phyloP scores from a whole-genome alignment of 1,140 invertebrate genomes.

The Achroia grisella region DNA sequence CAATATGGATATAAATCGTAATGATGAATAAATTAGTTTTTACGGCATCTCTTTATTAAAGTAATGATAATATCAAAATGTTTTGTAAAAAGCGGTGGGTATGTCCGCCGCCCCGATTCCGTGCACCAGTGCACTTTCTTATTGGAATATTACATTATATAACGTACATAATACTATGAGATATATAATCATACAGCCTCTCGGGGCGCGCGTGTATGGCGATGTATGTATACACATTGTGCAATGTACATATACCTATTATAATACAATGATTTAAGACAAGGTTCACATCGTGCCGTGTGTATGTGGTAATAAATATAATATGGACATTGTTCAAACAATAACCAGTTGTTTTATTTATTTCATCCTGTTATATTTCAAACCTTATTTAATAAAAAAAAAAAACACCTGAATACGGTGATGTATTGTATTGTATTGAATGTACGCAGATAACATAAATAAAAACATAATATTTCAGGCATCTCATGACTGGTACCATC shows the following conservation, averaged over 20 bases:
- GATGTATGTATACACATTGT: slow-evolving; percentile 81
- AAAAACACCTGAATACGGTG: no score
- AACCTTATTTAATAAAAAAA: slow-evolving; percentile 5
- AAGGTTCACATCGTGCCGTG: slow-evolving; percentile 90
- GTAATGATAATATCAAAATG: slow-evolving; percentile 71
- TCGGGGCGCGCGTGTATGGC: slow-evolving; percentile 72
- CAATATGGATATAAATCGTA: slow-evolving; percentile 74
- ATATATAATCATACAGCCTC: slow-evolving; percentile 73
- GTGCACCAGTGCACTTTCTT: slow-evolving; percentile 74
- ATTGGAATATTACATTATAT: slow-evolving; percentile 74
- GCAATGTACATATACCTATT: slow-evolving; percentile 80
- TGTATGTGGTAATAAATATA: slow-evolving; percentile 90
- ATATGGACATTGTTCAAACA: slow-evolving; percentile 89
- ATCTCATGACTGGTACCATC: background rate
- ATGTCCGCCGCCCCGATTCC: slow-evolving; percentile 64
- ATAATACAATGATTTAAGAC: slow-evolving; percentile 82
- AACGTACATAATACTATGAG: slow-evolving; percentile 73
- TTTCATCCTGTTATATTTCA: slow-evolving; percentile 8
- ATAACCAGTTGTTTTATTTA: slow-evolving; percentile 72
- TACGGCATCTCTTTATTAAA: slow-evolving; percentile 73
- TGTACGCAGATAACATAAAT: no score
- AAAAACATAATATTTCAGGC: background rate
- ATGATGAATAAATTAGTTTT: slow-evolving; percentile 73
- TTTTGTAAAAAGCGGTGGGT: slow-evolving; percentile 70
- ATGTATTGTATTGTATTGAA: no score